These are phyloP conservation scores for Dromaius novaehollandiae DNA, from an alignment of 2,113 vertebrate species.

Conservation along the genomic window DNA sequence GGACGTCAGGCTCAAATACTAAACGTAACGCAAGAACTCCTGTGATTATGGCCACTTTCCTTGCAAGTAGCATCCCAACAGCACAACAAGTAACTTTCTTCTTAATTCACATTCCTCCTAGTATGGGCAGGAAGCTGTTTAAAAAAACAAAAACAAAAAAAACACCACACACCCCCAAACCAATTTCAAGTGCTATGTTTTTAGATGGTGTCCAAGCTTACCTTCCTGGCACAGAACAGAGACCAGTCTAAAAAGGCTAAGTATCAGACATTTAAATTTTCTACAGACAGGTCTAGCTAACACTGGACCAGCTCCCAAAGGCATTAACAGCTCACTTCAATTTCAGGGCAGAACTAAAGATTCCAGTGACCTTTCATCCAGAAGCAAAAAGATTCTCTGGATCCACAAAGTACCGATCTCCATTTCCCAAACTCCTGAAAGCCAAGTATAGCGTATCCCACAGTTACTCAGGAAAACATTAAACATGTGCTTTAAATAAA, in stretches of 20 bases:
- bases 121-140: background rate
- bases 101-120: background rate
- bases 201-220: background rate
- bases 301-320: background rate
- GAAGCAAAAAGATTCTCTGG: background rate
- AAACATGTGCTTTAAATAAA: background rate
- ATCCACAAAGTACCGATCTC: background rate
- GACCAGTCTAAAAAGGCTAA: background rate
- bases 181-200: background rate
- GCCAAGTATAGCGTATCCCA: background rate
- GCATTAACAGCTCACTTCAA: background rate
- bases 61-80: background rate
- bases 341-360: background rate
- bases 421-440: background rate
- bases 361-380: background rate
- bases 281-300: background rate
- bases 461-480: background rate
- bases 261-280: background rate
- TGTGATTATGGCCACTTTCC: background rate
- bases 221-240: background rate
- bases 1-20: background rate
- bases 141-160: too few relatives aligned
- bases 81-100: background rate
- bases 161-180: too few relatives aligned
- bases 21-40: background rate